Evolutionary conservation across 2,888 invertebrate genomes (phyloP), one percentile per base, ranked within the genome.

Genomic region (Leptinotarsa tumamoca): DNA sequence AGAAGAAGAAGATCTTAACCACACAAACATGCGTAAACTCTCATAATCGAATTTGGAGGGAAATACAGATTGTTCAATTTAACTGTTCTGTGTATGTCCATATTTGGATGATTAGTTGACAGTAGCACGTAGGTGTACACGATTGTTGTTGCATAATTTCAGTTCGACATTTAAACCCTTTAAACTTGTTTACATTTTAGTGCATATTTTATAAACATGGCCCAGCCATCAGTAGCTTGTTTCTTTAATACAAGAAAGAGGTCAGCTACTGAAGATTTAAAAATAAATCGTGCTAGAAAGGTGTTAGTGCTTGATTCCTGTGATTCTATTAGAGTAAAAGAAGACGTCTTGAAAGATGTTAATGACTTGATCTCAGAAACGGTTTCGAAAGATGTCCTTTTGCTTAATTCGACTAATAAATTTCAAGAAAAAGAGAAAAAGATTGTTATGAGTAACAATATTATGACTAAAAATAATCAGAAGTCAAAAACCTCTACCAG

Each of bases 181-280:
- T 84, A 84, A 84, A 80, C 81, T 82, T 82, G 80, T 83, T 83
- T 82, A 81, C 80, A 77, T 77, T 81, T 80, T 68, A 51, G 66
- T 68, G 68, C 71, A 71, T 78, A 71, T 52, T 75, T 73, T 71
- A 54, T 79, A 72, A 85, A 83, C 85, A 95, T 95, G 95, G 92
- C 95, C 80, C 95, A 95, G 88, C 93, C 94, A 83, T 93, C 94
- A 70, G 91, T 95, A 75, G 93, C 93, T 78, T 91, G 92, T 79
- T 95, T 91, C 90, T 95, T 95, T 87, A 93, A 91, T 86, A 93
- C 92, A 83, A 91, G 95, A 85, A 95, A 95, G 89, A 91, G 95
- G 83, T 90, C 92, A 75, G 94, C 93, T n/a, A 87, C 90, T 13
- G 94, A 95, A 70, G 95, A 95, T 85, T 85, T 89, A 72, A 89